Base-by-base conservation (phyloP, 1,140 invertebrate genomes). In the Drosophila athabasca region DNA sequence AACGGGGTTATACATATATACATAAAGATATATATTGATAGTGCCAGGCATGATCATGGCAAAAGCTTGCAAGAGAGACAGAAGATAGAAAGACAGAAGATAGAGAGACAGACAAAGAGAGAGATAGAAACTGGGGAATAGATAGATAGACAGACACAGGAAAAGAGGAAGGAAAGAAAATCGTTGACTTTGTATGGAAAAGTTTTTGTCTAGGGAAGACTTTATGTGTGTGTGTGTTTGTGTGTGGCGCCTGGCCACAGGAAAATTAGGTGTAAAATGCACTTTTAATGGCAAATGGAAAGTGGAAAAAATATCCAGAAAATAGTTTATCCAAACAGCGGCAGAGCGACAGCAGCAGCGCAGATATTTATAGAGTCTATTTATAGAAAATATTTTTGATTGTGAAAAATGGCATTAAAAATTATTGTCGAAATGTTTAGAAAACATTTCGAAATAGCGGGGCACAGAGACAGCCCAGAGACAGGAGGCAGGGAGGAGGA, bases 391-490 rank as follows among this genome's bases (percentile, higher is more conserved):
- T 60, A 46, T 76, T 62, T 67, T 74, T 61, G 35, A 77, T 74
- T 64, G 58, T 79, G 81, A 59, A 80, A 73, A 79, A 75, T 72
- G 76, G 66, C 49, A 80, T 77, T 69, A 53, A 49, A 76, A 80
- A 77, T 76, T 77, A 67, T 50, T 74, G 58, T 59, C 62, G 58
- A 64, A 85, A 85, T 85, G 64, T 81, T 84, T 81, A 57, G 48
- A 57, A 87, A 74, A 77, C 68, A 81, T 80, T 84, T 76, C 41
- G 64, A 77, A 81, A 84, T 51, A 76, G 61, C 26, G 24, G 17
- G 17, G 0, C 22, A 49, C 24, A 26, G 4, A 29, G 15, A 64
- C 35, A 11, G 35, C 35, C 35, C 35, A 39, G 35, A 59, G 29
- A 76, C 22, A 45, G 39, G 17, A 19, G 17, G 1, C 17, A 19